phyloP scores from a whole-genome alignment of 2,113 vertebrate genomes.

The Eudyptes chrysolophus region DNA sequence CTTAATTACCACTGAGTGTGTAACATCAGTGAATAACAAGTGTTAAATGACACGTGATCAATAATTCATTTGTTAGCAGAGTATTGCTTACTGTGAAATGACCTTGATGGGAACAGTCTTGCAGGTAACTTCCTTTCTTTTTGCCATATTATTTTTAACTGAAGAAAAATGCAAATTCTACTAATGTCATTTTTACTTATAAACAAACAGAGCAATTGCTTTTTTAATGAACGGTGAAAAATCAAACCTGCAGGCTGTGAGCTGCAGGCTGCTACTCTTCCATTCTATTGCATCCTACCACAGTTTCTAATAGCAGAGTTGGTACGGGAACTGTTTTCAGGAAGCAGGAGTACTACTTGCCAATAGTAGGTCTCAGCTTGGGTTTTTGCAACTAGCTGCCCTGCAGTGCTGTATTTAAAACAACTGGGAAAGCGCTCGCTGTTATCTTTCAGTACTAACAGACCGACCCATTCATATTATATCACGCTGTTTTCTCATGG shows the following conservation, averaged over 20 bases:
- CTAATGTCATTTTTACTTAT: background rate
- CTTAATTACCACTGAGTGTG: conserved; percentile 57
- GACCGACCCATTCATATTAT: background rate
- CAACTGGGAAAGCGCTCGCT: background rate
- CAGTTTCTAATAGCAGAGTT: background rate
- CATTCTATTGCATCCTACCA: background rate
- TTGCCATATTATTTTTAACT: background rate
- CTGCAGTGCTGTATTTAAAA: background rate
- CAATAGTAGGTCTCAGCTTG: background rate
- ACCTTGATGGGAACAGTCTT: conserved; percentile 11
- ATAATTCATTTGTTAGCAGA: conserved; percentile 60
- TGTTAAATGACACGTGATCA: conserved; percentile 57
- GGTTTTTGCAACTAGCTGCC: background rate
- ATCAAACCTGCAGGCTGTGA: background rate
- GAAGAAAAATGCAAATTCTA: background rate
- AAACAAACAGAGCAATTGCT: background rate
- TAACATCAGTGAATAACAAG: conserved; percentile 44
- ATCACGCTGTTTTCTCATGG: accelerated
- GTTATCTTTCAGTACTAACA: background rate
- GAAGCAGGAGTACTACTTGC: background rate
- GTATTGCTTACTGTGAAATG: conserved; percentile 49
- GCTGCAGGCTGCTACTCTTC: background rate
- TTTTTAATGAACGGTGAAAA: background rate
- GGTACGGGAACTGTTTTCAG: background rate
- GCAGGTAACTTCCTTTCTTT: background rate